Evolutionary conservation across 2,113 vertebrate species (phyloP).

Genomic region (Caloenas nicobarica): DNA sequence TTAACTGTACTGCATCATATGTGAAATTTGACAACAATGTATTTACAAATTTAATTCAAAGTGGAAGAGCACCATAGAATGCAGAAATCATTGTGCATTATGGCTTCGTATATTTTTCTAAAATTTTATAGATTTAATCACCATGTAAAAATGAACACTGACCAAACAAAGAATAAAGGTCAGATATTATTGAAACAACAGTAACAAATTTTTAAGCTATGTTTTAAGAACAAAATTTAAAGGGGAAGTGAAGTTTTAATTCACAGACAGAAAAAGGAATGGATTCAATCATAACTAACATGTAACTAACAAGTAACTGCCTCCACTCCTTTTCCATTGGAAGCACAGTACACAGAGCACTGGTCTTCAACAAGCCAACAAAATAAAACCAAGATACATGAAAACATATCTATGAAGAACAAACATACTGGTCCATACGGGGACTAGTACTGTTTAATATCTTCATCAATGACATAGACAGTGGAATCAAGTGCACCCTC

Average conservation of each 20-base stretch:
- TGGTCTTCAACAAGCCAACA: neutral
- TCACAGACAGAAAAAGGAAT: neutral
- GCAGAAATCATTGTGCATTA: neutral
- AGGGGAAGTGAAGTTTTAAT: neutral
- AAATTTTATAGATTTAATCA: neutral
- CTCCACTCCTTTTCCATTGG: neutral
- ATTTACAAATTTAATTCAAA: slow-evolving; percentile 13
- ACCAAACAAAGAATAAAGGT: neutral
- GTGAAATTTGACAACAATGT: slow-evolving; percentile 23
- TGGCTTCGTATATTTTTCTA: neutral
- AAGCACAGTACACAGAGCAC: neutral
- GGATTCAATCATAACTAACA: neutral
- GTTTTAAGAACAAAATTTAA: neutral
- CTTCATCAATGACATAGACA: neutral
- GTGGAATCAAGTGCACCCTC: neutral
- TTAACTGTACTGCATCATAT: slow-evolving; percentile 31
- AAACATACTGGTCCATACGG: neutral
- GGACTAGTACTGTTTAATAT: neutral
- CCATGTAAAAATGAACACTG: neutral
- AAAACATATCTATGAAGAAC: neutral
- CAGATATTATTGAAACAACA: neutral
- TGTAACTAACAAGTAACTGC: neutral
- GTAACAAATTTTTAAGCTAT: neutral
- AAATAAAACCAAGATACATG: neutral
- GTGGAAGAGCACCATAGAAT: neutral